Conservation (phyloP, 2,797 vertebrate genomes). For the Erethizon dorsatum region DNA sequence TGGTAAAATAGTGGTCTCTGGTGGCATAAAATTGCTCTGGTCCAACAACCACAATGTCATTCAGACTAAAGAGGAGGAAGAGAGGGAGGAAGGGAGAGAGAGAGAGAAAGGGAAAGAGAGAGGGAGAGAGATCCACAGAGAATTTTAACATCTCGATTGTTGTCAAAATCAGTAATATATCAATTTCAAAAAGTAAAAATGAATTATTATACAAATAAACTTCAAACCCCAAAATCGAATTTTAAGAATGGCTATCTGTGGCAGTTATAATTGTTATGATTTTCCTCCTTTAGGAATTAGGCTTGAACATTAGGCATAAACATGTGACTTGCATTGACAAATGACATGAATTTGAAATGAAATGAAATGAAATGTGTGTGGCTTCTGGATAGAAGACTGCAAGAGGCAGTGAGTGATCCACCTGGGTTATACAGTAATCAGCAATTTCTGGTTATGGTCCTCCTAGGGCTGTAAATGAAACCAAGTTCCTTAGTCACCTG, state of each 20-base stretch:
- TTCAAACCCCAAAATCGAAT: not conserved
- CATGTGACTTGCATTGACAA: not conserved
- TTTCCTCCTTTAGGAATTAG: constrained; percentile 6
- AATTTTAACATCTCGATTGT: constrained; percentile 6
- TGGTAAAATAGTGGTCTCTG: constrained; percentile 94
- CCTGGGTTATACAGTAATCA: not conserved
- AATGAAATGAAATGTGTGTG: not conserved
- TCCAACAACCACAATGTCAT: constrained; percentile 95
- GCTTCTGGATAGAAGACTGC: not conserved
- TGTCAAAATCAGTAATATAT: constrained; percentile 31
- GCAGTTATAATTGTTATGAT: not conserved
- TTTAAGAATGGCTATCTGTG: not conserved
- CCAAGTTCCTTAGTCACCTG: not conserved
- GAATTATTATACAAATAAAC: constrained; percentile 10
- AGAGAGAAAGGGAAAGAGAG: not conserved
- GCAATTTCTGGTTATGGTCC: not conserved
- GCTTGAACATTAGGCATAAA: not conserved
- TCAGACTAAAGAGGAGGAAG: constrained; percentile 90
- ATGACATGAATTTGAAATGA: constrained; percentile 11
- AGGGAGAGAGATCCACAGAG: not conserved
- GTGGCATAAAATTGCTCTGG: constrained; percentile 96
- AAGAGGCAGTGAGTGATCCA: not conserved
- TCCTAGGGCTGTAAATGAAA: not conserved
- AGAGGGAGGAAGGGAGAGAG: not conserved
- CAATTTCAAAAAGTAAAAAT: constrained; percentile 22